These are phyloP conservation scores for Axis porcinus DNA, from an alignment of 2,113 vertebrate genomes.

Conservation along the genomic window DNA sequence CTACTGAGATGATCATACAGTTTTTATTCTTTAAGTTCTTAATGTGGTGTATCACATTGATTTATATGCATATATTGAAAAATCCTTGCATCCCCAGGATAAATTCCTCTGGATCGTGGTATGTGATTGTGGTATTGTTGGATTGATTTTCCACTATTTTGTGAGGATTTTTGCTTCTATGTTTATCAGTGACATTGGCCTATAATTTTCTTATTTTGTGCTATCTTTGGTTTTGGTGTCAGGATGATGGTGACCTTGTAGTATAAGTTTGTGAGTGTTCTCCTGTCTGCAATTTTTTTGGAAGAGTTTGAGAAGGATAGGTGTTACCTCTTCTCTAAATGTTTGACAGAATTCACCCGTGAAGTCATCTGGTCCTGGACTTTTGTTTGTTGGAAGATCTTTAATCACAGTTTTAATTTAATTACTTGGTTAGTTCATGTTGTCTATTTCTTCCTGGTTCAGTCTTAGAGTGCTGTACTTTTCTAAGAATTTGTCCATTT, in stretches of 20 bases:
- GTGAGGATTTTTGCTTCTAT: not conserved
- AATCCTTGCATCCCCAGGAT: not conserved
- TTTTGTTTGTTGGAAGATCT: not conserved
- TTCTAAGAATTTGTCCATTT: not conserved
- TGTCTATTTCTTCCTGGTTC: too few species aligned
- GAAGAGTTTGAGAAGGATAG: not conserved
- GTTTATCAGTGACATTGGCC: not conserved
- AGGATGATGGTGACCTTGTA: not conserved
- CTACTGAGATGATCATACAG: not conserved
- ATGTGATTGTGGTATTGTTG: not conserved
- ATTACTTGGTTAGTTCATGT: too few species aligned
- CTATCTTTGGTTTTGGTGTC: not conserved
- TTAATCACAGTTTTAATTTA: too few species aligned
- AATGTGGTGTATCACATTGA: not conserved
- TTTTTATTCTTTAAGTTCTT: not conserved
- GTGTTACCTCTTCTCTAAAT: not conserved
- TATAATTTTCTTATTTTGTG: not conserved
- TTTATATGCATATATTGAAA: not conserved
- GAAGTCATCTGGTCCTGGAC: not conserved
- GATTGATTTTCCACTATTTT: not conserved
- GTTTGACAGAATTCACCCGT: not conserved
- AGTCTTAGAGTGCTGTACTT: not conserved
- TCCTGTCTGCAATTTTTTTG: not conserved
- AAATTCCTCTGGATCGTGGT: not conserved
- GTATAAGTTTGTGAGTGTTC: not conserved